Conservation (phyloP, 2,888 invertebrate species). For the Endomychus coccineus region DNA sequence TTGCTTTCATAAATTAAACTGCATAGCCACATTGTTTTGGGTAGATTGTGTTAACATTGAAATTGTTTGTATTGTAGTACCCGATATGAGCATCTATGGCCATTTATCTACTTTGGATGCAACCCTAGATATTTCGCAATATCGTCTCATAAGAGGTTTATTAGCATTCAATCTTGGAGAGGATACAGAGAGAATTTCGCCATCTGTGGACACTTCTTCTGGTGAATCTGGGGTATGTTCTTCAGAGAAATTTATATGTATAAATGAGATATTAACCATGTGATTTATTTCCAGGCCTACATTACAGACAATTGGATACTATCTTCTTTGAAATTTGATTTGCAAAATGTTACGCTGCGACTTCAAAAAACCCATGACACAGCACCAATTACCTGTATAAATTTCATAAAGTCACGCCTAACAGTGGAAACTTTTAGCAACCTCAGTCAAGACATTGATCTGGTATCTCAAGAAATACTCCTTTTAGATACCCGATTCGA, state of each 20-base stretch:
- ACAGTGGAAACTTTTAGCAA: constrained; percentile 83
- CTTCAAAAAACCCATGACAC: constrained; percentile 53
- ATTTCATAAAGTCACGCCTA: constrained; percentile 84
- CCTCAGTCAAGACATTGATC: constrained; percentile 82
- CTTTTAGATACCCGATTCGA: constrained; percentile 69
- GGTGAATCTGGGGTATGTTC: constrained; percentile 34
- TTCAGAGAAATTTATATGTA: no score
- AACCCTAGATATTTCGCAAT: constrained; percentile 75
- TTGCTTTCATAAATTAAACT: no score
- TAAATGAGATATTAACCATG: no score
- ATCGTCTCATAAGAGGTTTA: constrained; percentile 79
- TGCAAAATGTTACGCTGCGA: constrained; percentile 78
- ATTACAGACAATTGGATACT: constrained; percentile 61
- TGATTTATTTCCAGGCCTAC: constrained; percentile 34
- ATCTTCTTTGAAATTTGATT: constrained; percentile 72
- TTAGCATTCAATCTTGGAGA: constrained; percentile 87
- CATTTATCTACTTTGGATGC: constrained; percentile 78
- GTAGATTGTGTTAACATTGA: no score
- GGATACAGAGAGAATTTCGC: constrained; percentile 58
- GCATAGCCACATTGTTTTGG: no score
- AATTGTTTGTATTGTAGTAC: no score
- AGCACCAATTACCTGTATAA: constrained; percentile 73
- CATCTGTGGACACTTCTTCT: constrained; percentile 34
- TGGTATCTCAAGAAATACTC: constrained; percentile 85
- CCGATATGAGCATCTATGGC: constrained; percentile 81